phyloP scores from a whole-genome alignment of 2,113 vertebrate genomes.

The Sus scrofa region DNA sequence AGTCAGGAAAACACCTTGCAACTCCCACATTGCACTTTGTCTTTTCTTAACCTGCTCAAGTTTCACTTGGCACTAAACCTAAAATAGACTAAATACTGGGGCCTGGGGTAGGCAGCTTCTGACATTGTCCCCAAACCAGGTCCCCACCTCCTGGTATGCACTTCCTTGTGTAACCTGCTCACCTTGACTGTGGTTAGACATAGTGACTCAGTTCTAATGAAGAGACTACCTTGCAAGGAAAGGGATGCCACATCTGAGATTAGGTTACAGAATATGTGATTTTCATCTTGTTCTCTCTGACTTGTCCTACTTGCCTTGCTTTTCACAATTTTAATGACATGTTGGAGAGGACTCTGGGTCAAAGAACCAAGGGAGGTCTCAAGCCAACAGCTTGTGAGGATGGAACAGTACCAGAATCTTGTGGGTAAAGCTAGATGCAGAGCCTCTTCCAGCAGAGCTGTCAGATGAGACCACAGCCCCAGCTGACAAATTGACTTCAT shows the following conservation, averaged over 20 bases:
- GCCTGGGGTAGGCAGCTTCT: neutral
- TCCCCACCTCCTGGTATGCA: neutral
- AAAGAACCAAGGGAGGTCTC: neutral
- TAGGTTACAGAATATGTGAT: neutral
- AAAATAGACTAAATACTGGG: neutral
- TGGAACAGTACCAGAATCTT: neutral
- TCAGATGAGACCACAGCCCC: neutral
- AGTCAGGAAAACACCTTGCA: neutral
- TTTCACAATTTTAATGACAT: neutral
- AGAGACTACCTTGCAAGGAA: neutral
- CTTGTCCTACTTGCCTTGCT: neutral
- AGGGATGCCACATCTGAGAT: neutral
- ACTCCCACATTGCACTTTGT: neutral
- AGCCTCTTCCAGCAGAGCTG: neutral
- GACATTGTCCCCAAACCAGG: neutral
- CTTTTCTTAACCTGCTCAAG: neutral
- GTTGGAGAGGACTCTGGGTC: neutral
- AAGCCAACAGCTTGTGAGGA: neutral
- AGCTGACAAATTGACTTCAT: neutral
- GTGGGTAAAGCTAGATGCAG: neutral
- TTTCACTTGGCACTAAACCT: neutral
- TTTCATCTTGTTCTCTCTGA: neutral
- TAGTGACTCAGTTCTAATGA: neutral
- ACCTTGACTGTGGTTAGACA: neutral
- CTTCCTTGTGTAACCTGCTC: neutral